These are phyloP conservation scores for Bombus confusus DNA, from an alignment of 1,140 invertebrate species.

Conservation along the genomic window DNA sequence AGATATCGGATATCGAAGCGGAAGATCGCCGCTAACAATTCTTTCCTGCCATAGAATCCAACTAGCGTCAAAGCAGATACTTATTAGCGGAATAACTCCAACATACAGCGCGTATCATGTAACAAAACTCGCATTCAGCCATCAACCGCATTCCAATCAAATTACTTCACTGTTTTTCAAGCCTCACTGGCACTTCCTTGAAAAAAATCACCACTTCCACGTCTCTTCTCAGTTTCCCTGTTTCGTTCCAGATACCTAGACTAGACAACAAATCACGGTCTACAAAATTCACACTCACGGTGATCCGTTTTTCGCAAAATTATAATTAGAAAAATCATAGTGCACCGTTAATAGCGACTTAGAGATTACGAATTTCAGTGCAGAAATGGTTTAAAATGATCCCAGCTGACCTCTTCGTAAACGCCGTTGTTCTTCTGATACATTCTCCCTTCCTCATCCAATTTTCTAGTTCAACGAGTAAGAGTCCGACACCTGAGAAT, in stretches of 20 bases:
- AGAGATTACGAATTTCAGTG: neutral
- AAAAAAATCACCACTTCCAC: neutral
- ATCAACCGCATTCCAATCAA: slow-evolving; percentile 5
- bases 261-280: neutral
- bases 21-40: neutral
- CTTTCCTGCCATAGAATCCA: too few relatives aligned
- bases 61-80: neutral
- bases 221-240: accelerated
- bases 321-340: neutral
- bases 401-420: slow-evolving; percentile 47
- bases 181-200: too few relatives aligned
- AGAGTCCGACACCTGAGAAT: neutral
- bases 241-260: neutral
- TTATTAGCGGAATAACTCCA: neutral
- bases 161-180: neutral
- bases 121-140: neutral
- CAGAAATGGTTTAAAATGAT: neutral
- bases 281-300: neutral
- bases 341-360: neutral
- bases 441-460: slow-evolving; percentile 26
- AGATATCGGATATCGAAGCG: neutral
- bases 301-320: too few relatives aligned
- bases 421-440: slow-evolving; percentile 32
- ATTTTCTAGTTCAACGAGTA: neutral
- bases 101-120: neutral